Evolutionary conservation across 2,797 vertebrate species (phyloP).

Genomic region (Lophotriccus pileatus): DNA sequence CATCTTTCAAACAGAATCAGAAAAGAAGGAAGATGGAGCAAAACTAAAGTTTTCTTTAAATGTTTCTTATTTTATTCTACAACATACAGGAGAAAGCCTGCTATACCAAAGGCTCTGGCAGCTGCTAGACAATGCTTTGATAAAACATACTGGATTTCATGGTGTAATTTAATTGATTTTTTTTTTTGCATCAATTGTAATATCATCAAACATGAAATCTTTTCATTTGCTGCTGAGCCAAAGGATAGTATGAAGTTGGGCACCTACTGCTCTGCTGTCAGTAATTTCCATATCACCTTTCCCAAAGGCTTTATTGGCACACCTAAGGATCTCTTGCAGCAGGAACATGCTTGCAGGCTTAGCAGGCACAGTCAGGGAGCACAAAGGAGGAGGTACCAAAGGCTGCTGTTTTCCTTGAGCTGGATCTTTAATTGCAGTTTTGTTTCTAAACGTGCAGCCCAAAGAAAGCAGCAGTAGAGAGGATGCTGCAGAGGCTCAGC

Average conservation of each 20-base stretch:
- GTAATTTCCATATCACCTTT: neutral
- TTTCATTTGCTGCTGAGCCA: neutral
- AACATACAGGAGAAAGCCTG: conserved; percentile 26
- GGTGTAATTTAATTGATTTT: conserved; percentile 4
- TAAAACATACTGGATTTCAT: conserved; percentile 21
- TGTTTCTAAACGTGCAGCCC: neutral
- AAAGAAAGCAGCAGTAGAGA: neutral
- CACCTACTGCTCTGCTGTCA: neutral
- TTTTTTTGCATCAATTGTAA: neutral
- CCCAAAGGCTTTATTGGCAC: neutral
- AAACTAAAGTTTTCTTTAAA: conserved; percentile 18
- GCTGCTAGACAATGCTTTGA: neutral
- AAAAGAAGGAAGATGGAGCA: neutral
- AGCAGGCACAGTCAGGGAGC: neutral
- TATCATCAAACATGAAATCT: conserved; percentile 7
- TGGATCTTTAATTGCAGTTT: neutral
- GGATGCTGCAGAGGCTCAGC: neutral
- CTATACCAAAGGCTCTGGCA: conserved; percentile 31
- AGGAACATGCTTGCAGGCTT: neutral
- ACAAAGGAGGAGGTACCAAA: neutral
- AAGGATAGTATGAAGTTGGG: neutral
- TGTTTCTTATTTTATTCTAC: neutral
- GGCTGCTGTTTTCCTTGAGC: neutral
- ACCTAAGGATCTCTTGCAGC: neutral
- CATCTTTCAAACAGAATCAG: neutral